Evolutionary conservation across 2,888 invertebrate species (phyloP).

Genomic region (Plebejus argus): DNA sequence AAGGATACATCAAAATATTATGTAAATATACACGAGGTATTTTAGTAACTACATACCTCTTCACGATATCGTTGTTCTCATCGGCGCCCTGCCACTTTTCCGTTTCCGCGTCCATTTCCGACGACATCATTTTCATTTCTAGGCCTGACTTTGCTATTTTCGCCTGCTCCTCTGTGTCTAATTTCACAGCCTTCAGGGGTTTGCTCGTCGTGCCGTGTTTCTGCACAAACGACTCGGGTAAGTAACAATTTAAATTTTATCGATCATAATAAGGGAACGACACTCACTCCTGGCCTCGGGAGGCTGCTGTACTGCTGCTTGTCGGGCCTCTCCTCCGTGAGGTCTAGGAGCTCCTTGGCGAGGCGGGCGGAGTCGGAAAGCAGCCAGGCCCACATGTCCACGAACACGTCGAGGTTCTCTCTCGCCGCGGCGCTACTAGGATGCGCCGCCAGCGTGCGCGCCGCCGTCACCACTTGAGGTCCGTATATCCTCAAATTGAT

Average conservation of each 20-base stretch:
- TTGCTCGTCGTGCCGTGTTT: conserved; percentile 98
- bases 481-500: conserved; percentile 97
- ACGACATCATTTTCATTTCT: conserved; percentile 97
- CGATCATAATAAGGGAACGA: conserved; percentile 7
- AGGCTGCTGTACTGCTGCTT: conserved; percentile 91
- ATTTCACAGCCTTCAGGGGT: conserved; percentile 92
- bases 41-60: conserved; percentile 65
- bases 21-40: neutral
- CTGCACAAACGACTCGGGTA: conserved; percentile 72
- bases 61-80: conserved; percentile 89
- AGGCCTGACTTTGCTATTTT: conserved; percentile 97
- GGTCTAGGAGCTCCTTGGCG: conserved; percentile 93
- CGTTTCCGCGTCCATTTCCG: conserved; percentile 97
- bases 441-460: conserved; percentile 94
- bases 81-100: conserved; percentile 96
- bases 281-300: conserved; percentile 94
- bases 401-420: conserved; percentile 97
- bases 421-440: conserved; percentile 97
- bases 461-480: conserved; percentile 96
- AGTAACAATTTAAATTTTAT: neutral
- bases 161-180: conserved; percentile 97
- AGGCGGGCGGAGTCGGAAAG: conserved; percentile 95
- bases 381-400: conserved; percentile 97
- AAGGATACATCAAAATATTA: conserved; percentile 32
- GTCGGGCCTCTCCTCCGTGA: conserved; percentile 82